Conservation (phyloP, 2,113 vertebrate species). For the Tapirus terrestris region DNA sequence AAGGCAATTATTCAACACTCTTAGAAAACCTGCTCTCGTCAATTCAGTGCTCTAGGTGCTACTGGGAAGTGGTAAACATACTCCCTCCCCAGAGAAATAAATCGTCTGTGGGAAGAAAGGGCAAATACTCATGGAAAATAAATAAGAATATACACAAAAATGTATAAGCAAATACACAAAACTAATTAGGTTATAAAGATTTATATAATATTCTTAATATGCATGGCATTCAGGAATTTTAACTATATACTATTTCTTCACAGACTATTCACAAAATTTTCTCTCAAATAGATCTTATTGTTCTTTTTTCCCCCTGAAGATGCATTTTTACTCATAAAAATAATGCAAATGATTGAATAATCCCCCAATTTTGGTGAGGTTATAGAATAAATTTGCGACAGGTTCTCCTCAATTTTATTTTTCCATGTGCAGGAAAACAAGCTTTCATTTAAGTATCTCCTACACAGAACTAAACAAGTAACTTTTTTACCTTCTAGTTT, state of each 20-base stretch:
- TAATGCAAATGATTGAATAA: conserved; percentile 3
- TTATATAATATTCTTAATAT: not conserved
- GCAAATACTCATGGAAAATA: not conserved
- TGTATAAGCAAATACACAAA: not conserved
- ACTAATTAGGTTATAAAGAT: not conserved
- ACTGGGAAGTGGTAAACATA: conserved; percentile 1
- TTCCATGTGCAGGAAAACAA: conserved; percentile 41
- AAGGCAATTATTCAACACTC: conserved; percentile 47
- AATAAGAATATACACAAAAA: not conserved
- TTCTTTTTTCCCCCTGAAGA: not conserved
- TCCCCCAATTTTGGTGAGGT: not conserved
- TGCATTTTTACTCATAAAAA: conserved; percentile 47
- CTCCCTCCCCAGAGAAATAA: conserved; percentile 53
- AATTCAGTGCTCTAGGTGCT: not conserved
- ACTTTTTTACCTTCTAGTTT: not conserved
- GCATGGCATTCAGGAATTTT: not conserved
- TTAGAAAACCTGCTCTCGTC: conserved; percentile 46
- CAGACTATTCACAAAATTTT: conserved; percentile 13
- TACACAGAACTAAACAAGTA: not conserved
- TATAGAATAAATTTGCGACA: conserved; percentile 11
- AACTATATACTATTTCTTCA: not conserved
- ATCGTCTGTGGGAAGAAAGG: conserved; percentile 29
- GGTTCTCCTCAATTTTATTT: conserved; percentile 38
- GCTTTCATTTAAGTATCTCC: not conserved
- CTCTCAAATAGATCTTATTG: conserved; percentile 21